Evolutionary conservation across 2,113 vertebrate genomes (phyloP).

Genomic region (Gymnogyps californianus): DNA sequence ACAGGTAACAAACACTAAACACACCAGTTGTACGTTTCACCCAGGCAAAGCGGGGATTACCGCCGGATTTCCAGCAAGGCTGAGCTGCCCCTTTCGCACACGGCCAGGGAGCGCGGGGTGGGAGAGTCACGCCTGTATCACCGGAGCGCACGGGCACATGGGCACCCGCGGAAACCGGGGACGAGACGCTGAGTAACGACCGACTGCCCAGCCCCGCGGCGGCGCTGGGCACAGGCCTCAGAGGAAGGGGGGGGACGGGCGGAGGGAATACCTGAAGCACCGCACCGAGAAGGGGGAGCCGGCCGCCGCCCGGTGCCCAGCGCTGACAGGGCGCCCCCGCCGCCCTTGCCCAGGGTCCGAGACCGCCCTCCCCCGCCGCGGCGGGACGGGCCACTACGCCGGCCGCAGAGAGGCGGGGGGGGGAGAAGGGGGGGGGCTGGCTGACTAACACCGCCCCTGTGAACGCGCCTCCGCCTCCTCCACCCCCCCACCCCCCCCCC

Average conservation of each 20-base stretch:
- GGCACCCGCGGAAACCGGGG: not conserved
- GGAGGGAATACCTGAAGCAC: not conserved
- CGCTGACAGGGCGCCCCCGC: not conserved
- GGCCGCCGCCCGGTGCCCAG: not conserved
- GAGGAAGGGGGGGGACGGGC: no score
- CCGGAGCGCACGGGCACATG: not conserved
- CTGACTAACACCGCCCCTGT: not conserved
- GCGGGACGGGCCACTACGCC: not conserved
- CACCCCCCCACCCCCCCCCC: no score
- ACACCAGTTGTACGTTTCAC: not conserved
- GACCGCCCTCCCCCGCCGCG: not conserved
- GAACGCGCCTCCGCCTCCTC: not conserved
- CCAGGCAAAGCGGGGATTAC: fast-evolving
- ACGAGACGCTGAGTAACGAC: not conserved
- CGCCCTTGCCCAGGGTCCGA: not conserved
- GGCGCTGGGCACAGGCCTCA: not conserved
- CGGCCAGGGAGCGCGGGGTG: not conserved
- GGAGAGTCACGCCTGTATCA: not conserved
- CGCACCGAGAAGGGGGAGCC: not conserved
- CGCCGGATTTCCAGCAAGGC: not conserved
- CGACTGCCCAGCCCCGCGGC: not conserved
- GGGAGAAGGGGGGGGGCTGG: not conserved
- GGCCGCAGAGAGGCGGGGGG: no score
- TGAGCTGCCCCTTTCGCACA: not conserved
- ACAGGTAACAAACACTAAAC: fast-evolving